phyloP scores from a whole-genome alignment of 2,797 vertebrate species.

The Rhabdophis nuchalis region DNA sequence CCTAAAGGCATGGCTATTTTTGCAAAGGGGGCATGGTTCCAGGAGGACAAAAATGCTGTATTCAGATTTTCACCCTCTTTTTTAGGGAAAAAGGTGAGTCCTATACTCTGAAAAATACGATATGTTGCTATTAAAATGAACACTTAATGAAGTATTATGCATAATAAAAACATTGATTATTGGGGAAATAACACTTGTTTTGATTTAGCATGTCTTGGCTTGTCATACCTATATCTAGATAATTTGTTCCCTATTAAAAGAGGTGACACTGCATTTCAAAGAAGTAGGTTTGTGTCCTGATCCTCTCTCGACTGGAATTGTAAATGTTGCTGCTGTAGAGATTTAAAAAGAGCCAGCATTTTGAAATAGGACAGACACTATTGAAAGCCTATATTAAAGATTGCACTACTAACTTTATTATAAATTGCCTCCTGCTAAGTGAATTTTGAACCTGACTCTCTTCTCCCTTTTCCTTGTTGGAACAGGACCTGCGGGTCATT shows the following conservation, averaged over 20 bases:
- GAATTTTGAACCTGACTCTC: not conserved
- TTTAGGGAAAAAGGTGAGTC: no score
- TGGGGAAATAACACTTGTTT: not conserved
- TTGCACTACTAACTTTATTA: not conserved
- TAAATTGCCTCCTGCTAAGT: not conserved
- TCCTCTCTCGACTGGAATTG: not conserved
- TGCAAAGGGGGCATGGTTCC: no score
- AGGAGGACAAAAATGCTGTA: no score
- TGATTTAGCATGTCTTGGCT: not conserved
- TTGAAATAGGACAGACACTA: not conserved
- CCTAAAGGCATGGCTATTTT: no score
- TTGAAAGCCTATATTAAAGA: not conserved
- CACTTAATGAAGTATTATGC: not conserved
- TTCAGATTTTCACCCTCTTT: no score
- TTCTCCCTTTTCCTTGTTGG: not conserved
- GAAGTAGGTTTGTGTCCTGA: no score
- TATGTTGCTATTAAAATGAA: not conserved
- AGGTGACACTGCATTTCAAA: no score
- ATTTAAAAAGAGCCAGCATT: not conserved
- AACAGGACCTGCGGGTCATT: not conserved
- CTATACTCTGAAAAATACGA: no score
- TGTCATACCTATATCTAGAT: no score
- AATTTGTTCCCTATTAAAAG: not conserved
- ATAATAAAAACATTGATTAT: not conserved
- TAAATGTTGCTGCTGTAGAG: no score